Percentiles rank a stretch among this genome's conserved stretches.
Evolutionary conservation across 2,888 invertebrate species (phyloP).

Genomic region (Archips xylosteana): DNA sequence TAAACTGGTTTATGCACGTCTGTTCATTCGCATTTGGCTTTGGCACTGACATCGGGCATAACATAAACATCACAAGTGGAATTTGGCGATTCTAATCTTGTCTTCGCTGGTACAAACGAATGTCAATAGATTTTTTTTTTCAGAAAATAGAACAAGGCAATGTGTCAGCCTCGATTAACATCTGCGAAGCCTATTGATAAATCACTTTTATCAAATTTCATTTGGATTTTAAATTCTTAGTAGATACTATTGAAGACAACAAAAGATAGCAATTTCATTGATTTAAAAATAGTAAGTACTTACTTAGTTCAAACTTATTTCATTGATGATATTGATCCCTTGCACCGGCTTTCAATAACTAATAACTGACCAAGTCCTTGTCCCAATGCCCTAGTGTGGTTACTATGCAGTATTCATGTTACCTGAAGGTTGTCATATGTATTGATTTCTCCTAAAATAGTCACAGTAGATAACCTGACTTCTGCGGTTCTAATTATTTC

Average conservation of each 20-base stretch:
- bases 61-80: slow-evolving; percentile 45
- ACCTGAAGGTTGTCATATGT: slow-evolving; percentile 34
- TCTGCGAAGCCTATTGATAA: slow-evolving; percentile 5
- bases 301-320: too few species aligned
- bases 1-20: slow-evolving; percentile 19
- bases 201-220: neutral
- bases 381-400: slow-evolving; percentile 54
- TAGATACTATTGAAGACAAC: slow-evolving; percentile 4
- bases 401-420: slow-evolving; percentile 38
- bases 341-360: slow-evolving; percentile 26
- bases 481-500: slow-evolving; percentile 21
- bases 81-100: slow-evolving; percentile 48
- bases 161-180: slow-evolving; percentile 9
- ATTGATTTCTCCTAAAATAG: slow-evolving; percentile 39
- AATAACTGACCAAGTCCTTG: slow-evolving; percentile 52
- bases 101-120: slow-evolving; percentile 29
- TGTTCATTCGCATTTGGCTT: slow-evolving; percentile 40
- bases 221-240: slow-evolving; percentile 2
- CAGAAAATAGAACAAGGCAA: slow-evolving; percentile 13
- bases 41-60: slow-evolving; percentile 50
- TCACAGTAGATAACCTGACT: neutral
- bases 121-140: slow-evolving; percentile 14
- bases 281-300: too few species aligned
- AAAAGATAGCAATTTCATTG: neutral
- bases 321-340: slow-evolving; percentile 10